These are phyloP conservation scores for Drosophila planitibia DNA, from an alignment of 2,888 invertebrate genomes.

Conservation along the genomic window DNA sequence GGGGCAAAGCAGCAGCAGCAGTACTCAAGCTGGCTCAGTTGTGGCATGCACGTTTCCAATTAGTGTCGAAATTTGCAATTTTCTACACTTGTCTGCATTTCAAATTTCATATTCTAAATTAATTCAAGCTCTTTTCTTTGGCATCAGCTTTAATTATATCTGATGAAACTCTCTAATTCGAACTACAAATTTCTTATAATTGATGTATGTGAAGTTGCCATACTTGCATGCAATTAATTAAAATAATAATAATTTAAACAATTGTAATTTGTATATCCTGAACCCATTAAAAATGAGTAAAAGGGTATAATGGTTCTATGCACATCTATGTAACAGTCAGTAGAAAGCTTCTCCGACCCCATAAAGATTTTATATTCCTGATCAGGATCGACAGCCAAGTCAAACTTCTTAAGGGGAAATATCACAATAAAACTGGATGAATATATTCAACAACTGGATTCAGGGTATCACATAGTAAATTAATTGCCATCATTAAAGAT, in stretches of 20 bases:
- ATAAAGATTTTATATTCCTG: too few relatives aligned
- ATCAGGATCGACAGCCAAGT: neutral
- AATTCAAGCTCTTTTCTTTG: constrained; percentile 3
- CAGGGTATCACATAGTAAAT: neutral
- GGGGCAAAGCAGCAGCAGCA: neutral
- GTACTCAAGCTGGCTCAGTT: constrained; percentile 9
- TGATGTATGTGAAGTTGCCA: neutral
- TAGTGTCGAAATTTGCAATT: constrained; percentile 23
- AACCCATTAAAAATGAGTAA: neutral
- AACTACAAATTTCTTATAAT: neutral
- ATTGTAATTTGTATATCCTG: neutral
- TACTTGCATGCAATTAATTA: neutral
- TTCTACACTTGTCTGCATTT: constrained; percentile 22
- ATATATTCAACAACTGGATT: neutral
- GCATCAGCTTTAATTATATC: neutral
- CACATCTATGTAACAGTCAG: neutral
- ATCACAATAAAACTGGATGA: neutral
- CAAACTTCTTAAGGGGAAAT: neutral
- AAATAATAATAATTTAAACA: neutral
- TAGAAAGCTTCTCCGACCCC: neutral
- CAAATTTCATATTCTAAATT: constrained; percentile 16
- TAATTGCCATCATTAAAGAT: neutral
- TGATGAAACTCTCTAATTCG: neutral
- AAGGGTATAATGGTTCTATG: neutral
- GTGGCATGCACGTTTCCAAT: constrained; percentile 18